phyloP scores from a whole-genome alignment of 2,888 invertebrate genomes.

The Mellilla xanthometata region DNA sequence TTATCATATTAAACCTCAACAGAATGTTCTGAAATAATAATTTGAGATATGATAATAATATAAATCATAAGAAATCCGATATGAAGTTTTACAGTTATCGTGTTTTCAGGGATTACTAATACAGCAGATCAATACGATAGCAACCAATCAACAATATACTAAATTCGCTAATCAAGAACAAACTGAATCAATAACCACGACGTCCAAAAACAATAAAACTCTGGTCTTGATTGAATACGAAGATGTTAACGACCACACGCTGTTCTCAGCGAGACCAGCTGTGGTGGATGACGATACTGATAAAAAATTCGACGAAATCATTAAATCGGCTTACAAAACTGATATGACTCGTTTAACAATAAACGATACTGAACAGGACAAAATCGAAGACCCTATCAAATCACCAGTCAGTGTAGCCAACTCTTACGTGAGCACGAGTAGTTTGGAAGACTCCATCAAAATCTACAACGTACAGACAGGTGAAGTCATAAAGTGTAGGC shows the following conservation, averaged over 20 bases:
- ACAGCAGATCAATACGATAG: slow-evolving; percentile 72
- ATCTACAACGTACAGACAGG: slow-evolving; percentile 79
- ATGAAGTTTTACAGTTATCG: too few relatives aligned
- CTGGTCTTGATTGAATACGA: slow-evolving; percentile 72
- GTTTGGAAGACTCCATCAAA: slow-evolving; percentile 77
- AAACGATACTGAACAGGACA: slow-evolving; percentile 40
- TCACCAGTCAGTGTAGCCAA: slow-evolving; percentile 63
- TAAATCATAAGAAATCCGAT: too few relatives aligned
- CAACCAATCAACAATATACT: slow-evolving; percentile 66
- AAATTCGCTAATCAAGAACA: slow-evolving; percentile 57
- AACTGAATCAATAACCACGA: slow-evolving; percentile 57
- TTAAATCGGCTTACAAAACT: slow-evolving; percentile 56
- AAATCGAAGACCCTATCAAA: slow-evolving; percentile 51
- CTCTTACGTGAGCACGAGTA: slow-evolving; percentile 70
- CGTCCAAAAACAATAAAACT: slow-evolving; percentile 52
- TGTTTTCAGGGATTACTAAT: slow-evolving; percentile 76
- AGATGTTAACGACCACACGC: slow-evolving; percentile 51
- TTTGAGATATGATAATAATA: too few relatives aligned
- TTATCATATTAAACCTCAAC: too few relatives aligned
- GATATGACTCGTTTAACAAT: slow-evolving; percentile 30
- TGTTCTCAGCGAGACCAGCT: slow-evolving; percentile 63
- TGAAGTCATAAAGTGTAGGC: slow-evolving; percentile 74
- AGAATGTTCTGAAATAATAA: too few relatives aligned
- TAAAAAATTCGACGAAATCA: slow-evolving; percentile 66
- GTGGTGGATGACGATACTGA: slow-evolving; percentile 66